phyloP scores from a whole-genome alignment of 2,888 invertebrate species.

The Elaeidobius kamerunicus region DNA sequence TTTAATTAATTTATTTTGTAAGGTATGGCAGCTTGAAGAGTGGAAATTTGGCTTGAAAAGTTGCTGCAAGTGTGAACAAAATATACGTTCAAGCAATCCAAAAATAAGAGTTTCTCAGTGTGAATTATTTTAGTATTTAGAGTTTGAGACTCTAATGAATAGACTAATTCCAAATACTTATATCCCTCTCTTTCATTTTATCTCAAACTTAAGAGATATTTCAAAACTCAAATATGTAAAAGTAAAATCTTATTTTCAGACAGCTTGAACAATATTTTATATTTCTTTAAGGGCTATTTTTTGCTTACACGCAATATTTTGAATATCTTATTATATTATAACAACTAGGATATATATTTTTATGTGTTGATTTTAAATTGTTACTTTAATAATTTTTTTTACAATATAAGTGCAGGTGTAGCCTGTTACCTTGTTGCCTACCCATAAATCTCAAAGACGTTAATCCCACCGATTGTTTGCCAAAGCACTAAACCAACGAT shows the following conservation, averaged over 20 bases:
- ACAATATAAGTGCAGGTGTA: not conserved
- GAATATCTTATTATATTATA: not conserved
- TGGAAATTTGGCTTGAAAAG: not conserved
- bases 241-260: too few relatives aligned
- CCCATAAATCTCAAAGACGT: conserved; percentile 9
- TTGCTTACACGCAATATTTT: not conserved
- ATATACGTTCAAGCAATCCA: too few relatives aligned
- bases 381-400: not conserved
- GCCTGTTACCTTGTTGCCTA: conserved; percentile 7
- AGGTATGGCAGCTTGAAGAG: conserved; percentile 17
- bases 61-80: not conserved
- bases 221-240: too few relatives aligned
- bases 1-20: conserved; percentile 22
- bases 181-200: too few relatives aligned
- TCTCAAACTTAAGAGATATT: too few relatives aligned
- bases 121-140: too few relatives aligned
- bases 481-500: not conserved
- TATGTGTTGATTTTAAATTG: conserved; percentile 3
- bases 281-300: too few relatives aligned
- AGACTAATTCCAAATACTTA: too few relatives aligned
- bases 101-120: too few relatives aligned
- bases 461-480: not conserved
- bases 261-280: too few relatives aligned
- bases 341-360: not conserved
- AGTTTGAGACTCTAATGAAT: too few relatives aligned